These are phyloP conservation scores for Antechinus flavipes DNA, from an alignment of 2,113 vertebrate genomes.

Conservation along the genomic window DNA sequence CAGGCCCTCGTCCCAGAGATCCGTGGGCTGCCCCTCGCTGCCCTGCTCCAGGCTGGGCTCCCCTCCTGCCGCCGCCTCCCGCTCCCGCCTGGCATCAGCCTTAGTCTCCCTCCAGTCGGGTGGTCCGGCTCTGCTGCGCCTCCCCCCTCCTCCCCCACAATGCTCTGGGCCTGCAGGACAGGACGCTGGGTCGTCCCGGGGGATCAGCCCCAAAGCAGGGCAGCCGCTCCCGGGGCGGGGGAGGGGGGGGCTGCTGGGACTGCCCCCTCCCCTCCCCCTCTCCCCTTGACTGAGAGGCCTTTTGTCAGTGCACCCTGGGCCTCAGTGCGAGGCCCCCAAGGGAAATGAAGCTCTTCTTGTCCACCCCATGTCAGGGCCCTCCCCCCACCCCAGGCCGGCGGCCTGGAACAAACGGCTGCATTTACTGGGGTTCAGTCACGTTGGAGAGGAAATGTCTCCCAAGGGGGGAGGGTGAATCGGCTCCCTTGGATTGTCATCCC, in stretches of 20 bases:
- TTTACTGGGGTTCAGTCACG: not conserved
- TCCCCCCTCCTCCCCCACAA: not conserved
- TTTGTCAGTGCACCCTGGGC: not conserved
- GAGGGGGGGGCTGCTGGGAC: not conserved
- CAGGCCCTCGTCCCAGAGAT: not conserved
- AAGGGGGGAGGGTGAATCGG: too few species aligned
- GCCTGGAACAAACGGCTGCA: not conserved
- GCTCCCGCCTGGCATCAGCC: not conserved
- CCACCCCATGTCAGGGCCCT: too few species aligned
- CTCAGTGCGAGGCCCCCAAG: not conserved
- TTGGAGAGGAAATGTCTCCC: not conserved
- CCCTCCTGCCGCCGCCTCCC: not conserved
- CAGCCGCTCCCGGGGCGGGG: too few species aligned
- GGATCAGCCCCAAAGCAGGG: too few species aligned
- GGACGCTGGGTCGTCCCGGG: too few species aligned
- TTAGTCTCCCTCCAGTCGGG: not conserved
- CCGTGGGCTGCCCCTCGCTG: not conserved
- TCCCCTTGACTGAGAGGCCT: not conserved
- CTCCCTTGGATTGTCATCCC: not conserved
- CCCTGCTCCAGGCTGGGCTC: not conserved
- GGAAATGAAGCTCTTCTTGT: not conserved
- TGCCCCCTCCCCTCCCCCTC: too few species aligned
- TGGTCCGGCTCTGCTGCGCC: too few species aligned
- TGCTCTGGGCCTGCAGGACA: too few species aligned
- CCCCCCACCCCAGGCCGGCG: not conserved